A percentile compares a stretch with the other conserved stretches of the same genome.
These are phyloP conservation scores for Trachelus troglodyta DNA, from an alignment of 2,888 invertebrate genomes.

Conservation along the genomic window DNA sequence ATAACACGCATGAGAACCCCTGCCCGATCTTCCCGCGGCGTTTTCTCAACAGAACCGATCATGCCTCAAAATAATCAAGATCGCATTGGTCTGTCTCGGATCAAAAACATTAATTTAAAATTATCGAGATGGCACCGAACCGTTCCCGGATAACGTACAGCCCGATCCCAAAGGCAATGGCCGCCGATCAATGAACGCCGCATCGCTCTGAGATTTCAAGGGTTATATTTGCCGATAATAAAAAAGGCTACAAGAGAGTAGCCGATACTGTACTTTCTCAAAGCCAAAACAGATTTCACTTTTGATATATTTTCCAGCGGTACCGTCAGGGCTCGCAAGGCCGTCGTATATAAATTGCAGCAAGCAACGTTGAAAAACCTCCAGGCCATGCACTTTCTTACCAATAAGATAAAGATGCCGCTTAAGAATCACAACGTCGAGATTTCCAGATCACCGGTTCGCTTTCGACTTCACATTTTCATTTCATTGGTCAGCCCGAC, in stretches of 20 bases:
- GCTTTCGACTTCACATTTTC: background rate
- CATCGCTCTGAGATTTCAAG: conserved; percentile 9
- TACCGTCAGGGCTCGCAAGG: conserved; percentile 29
- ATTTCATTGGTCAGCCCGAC: background rate
- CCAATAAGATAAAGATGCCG: background rate
- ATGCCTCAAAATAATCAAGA: conserved; percentile 45
- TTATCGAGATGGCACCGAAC: conserved; percentile 43
- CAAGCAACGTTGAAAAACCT: background rate
- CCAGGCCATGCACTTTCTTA: background rate
- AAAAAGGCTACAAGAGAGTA: conserved; percentile 5
- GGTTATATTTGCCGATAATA: background rate
- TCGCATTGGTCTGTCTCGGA: conserved; percentile 39
- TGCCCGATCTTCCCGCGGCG: conserved; percentile 26
- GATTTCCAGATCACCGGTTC: background rate
- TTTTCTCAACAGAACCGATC: conserved; percentile 29
- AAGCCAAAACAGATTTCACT: conserved; percentile 41
- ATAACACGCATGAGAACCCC: conserved; percentile 27
- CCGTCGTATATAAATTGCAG: conserved; percentile 34
- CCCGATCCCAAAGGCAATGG: conserved; percentile 32
- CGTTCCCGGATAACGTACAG: conserved; percentile 31
- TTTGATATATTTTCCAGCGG: conserved; percentile 45
- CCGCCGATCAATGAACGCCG: conserved; percentile 37
- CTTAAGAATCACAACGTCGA: background rate
- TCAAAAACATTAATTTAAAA: conserved; percentile 47
- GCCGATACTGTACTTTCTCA: conserved; percentile 13